A percentile compares a stretch with the other conserved stretches of the same genome.
phyloP scores from a whole-genome alignment of 2,888 invertebrate species.

The Chaetogeoica ovagalla region DNA sequence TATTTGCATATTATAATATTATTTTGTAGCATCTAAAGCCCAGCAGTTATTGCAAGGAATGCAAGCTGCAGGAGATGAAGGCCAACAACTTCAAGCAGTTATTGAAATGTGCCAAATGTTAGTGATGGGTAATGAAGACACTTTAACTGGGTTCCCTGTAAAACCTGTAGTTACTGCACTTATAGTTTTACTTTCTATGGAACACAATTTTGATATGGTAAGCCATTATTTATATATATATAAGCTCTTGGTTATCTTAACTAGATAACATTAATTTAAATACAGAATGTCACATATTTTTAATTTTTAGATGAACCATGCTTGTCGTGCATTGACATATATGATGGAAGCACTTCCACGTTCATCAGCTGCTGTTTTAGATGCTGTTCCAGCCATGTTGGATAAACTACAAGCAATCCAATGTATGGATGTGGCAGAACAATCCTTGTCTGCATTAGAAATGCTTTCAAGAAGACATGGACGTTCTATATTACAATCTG shows the following conservation, averaged over 20 bases:
- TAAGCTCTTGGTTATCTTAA: no score
- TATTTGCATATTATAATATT: not conserved
- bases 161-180: conserved; percentile 96
- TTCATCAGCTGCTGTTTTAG: conserved; percentile 92
- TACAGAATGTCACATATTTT: not conserved
- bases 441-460: conserved; percentile 94
- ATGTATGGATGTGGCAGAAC: conserved; percentile 99
- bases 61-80: conserved; percentile 91
- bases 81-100: conserved; percentile 92
- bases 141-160: conserved; percentile 95
- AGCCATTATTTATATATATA: conserved; percentile 58
- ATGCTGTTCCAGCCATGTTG: conserved; percentile 95
- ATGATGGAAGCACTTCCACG: conserved; percentile 99
- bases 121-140: conserved; percentile 99
- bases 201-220: conserved; percentile 98
- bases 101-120: conserved; percentile 98
- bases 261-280: no score
- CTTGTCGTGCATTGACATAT: conserved; percentile 95
- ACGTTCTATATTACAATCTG: conserved; percentile 92
- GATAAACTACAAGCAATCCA: conserved; percentile 97
- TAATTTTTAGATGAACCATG: conserved; percentile 85
- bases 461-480: conserved; percentile 95
- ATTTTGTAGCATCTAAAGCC: conserved; percentile 76
- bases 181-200: conserved; percentile 88
- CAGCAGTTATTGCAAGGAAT: conserved; percentile 89